Evolutionary conservation across 2,797 vertebrate genomes (phyloP).

Genomic region (Acanthurus lineatus): DNA sequence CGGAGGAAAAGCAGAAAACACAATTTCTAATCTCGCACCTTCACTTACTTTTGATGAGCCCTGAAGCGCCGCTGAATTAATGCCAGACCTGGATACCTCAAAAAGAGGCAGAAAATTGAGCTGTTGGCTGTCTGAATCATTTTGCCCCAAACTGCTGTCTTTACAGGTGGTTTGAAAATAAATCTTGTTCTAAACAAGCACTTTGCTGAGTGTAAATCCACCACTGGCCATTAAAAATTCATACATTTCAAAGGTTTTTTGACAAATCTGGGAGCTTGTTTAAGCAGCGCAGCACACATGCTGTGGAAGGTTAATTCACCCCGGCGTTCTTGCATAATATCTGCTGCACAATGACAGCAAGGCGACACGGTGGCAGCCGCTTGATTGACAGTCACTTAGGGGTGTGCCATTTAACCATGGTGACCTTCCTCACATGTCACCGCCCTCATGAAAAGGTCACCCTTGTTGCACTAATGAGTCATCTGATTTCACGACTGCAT

Average conservation of each 20-base stretch:
- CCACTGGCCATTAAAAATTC: constrained; percentile 31
- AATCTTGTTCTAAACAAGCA: constrained; percentile 42
- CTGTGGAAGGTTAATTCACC: too few species aligned
- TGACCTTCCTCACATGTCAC: constrained; percentile 85
- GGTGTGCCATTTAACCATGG: constrained; percentile 81
- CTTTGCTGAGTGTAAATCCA: constrained; percentile 35
- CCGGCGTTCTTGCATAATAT: constrained; percentile 68
- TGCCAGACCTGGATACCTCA: constrained; percentile 71
- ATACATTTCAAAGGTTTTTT: constrained; percentile 24
- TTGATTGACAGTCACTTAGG: constrained; percentile 85
- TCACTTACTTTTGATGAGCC: constrained; percentile 81
- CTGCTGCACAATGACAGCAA: constrained; percentile 72
- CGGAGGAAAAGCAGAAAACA: constrained; percentile 47
- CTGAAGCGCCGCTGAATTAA: constrained; percentile 71
- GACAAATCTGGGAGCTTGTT: constrained; percentile 27
- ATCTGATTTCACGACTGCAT: constrained; percentile 70
- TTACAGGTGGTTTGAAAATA: constrained; percentile 68
- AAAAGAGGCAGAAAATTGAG: constrained; percentile 66
- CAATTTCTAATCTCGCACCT: constrained; percentile 79
- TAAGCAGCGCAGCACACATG: too few species aligned
- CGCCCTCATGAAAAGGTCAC: constrained; percentile 86
- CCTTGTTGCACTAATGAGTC: constrained; percentile 84
- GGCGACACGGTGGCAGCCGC: constrained; percentile 66
- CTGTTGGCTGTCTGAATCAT: constrained; percentile 55
- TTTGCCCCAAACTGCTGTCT: constrained; percentile 44